phyloP scores from a whole-genome alignment of 2,113 vertebrate genomes.

The Rhinoderma darwinii region DNA sequence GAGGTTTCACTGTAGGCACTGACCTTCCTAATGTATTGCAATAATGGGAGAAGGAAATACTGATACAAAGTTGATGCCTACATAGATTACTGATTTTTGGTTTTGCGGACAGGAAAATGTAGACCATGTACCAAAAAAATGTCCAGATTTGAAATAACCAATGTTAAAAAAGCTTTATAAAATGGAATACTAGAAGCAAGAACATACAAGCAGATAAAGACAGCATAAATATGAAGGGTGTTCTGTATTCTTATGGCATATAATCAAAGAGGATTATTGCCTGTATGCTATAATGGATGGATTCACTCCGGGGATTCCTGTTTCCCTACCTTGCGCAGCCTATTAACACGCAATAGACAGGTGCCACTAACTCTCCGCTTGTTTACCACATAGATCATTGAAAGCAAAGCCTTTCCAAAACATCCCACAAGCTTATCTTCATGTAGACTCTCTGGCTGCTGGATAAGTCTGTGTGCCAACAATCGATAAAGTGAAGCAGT shows the following conservation, averaged over 20 bases:
- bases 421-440: constrained; percentile 24
- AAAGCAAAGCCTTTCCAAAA: constrained; percentile 22
- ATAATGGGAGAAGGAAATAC: neutral
- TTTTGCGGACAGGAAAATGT: neutral
- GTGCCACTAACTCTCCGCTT: constrained; percentile 25
- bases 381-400: neutral
- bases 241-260: constrained; percentile 8
- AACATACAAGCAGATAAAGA: neutral
- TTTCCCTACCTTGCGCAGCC: neutral
- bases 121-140: neutral
- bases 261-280: constrained; percentile 30
- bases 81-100: neutral
- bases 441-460: constrained; percentile 27
- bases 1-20: no score
- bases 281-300: neutral
- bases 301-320: neutral
- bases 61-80: neutral
- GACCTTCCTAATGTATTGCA: neutral
- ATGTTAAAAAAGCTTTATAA: neutral
- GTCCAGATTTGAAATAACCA: neutral
- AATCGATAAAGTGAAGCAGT: constrained; percentile 35
- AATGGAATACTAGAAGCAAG: neutral
- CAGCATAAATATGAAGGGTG: no score
- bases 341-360: constrained; percentile 17
- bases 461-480: constrained; percentile 40